Percentiles rank a stretch among this genome's conserved stretches.
These are phyloP conservation scores for Chloropsis hardwickii DNA, from an alignment of 2,113 vertebrate genomes.

Conservation along the genomic window DNA sequence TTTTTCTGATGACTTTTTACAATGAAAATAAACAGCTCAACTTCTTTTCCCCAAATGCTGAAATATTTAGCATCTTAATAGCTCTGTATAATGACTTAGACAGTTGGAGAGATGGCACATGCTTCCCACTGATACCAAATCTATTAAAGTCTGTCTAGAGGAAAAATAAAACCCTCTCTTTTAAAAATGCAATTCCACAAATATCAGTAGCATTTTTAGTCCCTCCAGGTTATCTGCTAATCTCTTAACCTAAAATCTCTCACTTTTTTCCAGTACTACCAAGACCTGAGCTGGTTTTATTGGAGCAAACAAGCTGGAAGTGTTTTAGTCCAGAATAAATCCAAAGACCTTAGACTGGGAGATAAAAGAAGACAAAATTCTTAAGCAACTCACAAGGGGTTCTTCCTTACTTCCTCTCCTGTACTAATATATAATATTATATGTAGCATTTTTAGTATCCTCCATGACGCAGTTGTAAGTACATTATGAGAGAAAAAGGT, in stretches of 20 bases:
- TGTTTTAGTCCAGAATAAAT: not conserved
- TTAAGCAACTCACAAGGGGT: not conserved
- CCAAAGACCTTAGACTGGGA: not conserved
- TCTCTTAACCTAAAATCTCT: not conserved
- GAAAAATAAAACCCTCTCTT: not conserved
- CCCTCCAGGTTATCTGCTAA: not conserved
- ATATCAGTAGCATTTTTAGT: not conserved
- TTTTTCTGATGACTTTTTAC: not conserved
- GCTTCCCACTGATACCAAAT: not conserved
- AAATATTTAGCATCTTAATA: slow-evolving; percentile 4
- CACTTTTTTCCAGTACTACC: not conserved
- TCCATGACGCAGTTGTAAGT: not conserved
- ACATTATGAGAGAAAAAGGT: not conserved
- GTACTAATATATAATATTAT: not conserved
- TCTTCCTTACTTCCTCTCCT: not conserved
- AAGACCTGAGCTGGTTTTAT: not conserved
- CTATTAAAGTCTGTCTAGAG: not conserved
- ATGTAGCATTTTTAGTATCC: not conserved
- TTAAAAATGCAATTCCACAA: not conserved
- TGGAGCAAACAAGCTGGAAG: not conserved
- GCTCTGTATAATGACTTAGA: not conserved
- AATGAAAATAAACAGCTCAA: not conserved
- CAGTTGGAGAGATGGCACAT: not conserved
- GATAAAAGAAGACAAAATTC: not conserved
- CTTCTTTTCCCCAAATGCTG: not conserved